Percentiles rank a stretch among this genome's conserved stretches.
Conservation (phyloP, 92 coral and sea anemone species). For the Meandrina meandrites region DNA sequence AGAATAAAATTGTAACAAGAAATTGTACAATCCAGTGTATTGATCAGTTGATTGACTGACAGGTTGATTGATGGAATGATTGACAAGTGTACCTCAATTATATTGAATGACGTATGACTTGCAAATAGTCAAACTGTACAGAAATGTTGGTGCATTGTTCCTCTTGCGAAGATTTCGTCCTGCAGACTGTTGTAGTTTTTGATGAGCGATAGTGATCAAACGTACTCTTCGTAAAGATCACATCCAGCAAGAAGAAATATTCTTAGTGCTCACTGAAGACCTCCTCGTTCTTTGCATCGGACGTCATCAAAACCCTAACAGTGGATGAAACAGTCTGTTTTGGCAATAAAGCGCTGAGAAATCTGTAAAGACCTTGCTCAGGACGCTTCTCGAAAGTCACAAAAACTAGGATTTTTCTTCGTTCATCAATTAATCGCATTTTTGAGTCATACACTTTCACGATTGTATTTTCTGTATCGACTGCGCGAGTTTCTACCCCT, state of each 20-base stretch:
- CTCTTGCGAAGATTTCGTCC: neutral
- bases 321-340: slow-evolving; percentile 11
- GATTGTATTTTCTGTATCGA: slow-evolving; percentile 12
- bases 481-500: slow-evolving; percentile 26
- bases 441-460: slow-evolving; percentile 21
- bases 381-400: slow-evolving; percentile 31
- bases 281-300: neutral
- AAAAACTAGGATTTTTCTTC: slow-evolving; percentile 12
- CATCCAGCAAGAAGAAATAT: neutral
- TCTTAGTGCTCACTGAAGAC: neutral
- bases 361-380: slow-evolving; percentile 8
- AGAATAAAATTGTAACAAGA: neutral
- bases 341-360: slow-evolving; percentile 5
- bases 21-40: neutral
- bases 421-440: slow-evolving; percentile 22
- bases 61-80: neutral
- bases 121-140: neutral
- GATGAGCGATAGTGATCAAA: no score
- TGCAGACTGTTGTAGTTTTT: no score
- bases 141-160: neutral
- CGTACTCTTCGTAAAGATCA: no score
- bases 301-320: slow-evolving; percentile 16
- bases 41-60: neutral
- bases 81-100: neutral
- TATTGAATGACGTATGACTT: neutral